Percentiles rank a stretch among this genome's conserved stretches.
phyloP scores from a whole-genome alignment of 2,797 vertebrate species.

The Enteromius argenteus region DNA sequence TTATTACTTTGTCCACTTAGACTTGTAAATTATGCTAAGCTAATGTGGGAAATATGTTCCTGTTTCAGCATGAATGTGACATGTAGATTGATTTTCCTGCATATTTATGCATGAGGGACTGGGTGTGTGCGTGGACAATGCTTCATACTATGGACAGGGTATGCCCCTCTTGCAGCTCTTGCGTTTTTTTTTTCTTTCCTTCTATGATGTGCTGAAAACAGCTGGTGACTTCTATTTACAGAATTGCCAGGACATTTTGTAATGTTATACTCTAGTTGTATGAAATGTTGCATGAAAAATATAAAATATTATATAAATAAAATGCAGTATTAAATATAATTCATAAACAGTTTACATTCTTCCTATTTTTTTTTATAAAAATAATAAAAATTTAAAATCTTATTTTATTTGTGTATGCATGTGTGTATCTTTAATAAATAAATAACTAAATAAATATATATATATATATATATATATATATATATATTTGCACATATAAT shows the following conservation, averaged over 20 bases:
- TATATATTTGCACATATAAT: no score
- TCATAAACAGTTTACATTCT: not conserved
- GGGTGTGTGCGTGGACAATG: slow-evolving; percentile 73
- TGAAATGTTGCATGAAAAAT: not conserved
- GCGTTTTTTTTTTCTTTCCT: not conserved
- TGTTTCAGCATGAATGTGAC: slow-evolving; percentile 29
- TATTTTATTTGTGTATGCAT: not conserved
- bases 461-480: no score
- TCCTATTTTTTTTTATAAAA: not conserved
- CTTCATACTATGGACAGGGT: slow-evolving; percentile 52
- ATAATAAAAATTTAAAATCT: not conserved
- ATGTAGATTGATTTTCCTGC: slow-evolving; percentile 42
- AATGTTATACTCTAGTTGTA: not conserved
- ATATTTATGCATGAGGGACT: slow-evolving; percentile 63
- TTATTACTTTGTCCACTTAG: slow-evolving; percentile 20
- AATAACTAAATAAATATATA: no score
- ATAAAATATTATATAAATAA: not conserved
- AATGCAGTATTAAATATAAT: not conserved
- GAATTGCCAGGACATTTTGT: not conserved
- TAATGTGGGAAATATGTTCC: slow-evolving; percentile 56
- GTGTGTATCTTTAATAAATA: no score
- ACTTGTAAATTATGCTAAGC: slow-evolving; percentile 50
- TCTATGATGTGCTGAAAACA: slow-evolving; percentile 1
- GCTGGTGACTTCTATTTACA: not conserved
- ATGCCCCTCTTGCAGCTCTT: slow-evolving; percentile 28